phyloP scores from a whole-genome alignment of 2,797 vertebrate genomes.

The Pangasius krempfi region DNA sequence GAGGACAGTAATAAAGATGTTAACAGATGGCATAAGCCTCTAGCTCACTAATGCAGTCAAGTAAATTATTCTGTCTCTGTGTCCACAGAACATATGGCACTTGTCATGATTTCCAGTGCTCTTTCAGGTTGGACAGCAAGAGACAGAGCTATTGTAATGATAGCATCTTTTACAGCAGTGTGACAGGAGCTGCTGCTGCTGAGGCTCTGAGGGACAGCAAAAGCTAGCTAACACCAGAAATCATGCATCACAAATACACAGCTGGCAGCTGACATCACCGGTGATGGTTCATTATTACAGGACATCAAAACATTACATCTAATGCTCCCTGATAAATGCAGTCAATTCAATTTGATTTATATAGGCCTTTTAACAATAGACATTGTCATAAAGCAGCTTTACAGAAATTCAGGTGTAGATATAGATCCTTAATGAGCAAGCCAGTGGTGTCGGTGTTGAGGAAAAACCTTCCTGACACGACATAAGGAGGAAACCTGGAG shows the following conservation, averaged over 20 bases:
- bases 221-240: constrained; percentile 17
- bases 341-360: not conserved
- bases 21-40: not conserved
- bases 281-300: constrained; percentile 25
- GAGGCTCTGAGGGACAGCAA: constrained; percentile 40
- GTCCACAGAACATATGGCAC: not conserved
- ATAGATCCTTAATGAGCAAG: not conserved
- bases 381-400: not conserved
- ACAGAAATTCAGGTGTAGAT: not conserved
- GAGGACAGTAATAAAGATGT: not conserved
- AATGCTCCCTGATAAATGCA: not conserved
- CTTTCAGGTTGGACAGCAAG: not conserved
- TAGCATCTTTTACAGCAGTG: constrained; percentile 30
- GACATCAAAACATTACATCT: not conserved
- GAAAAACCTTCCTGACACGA: no score
- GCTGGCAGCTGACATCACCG: constrained; percentile 7
- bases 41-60: not conserved
- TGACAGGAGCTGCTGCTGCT: constrained; percentile 12
- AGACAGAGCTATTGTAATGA: constrained; percentile 11
- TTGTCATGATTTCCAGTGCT: not conserved
- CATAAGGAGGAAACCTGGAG: not conserved
- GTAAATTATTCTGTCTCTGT: not conserved
- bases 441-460: not conserved
- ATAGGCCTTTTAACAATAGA: not conserved
- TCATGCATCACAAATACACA: not conserved